Conservation (phyloP, 2,888 invertebrate genomes). For the Macrophya annulata region DNA sequence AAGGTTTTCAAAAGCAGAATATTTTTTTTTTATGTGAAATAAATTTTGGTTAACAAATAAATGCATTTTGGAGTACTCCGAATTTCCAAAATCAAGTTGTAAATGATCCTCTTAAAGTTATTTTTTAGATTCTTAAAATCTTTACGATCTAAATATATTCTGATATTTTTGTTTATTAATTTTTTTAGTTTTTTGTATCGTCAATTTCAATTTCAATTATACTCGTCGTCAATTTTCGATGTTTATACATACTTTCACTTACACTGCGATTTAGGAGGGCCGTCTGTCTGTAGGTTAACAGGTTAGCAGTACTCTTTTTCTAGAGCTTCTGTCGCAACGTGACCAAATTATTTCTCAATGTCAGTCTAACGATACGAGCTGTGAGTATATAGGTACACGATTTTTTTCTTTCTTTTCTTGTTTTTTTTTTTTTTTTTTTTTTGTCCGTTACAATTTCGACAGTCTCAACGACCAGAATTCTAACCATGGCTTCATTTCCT, state of each 20-base stretch:
- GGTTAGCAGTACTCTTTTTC: constrained; percentile 41
- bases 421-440: neutral
- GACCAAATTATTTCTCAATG: constrained; percentile 45
- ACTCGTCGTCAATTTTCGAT: constrained; percentile 1
- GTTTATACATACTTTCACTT: constrained; percentile 15
- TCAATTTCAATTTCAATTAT: neutral
- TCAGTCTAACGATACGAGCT: constrained; percentile 20
- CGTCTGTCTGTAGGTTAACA: constrained; percentile 11
- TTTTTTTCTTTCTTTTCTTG: neutral
- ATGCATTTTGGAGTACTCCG: no score
- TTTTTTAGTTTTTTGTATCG: neutral
- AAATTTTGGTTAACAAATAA: no score
- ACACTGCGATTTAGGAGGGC: neutral
- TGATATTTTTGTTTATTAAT: neutral
- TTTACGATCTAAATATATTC: no score
- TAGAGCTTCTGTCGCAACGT: constrained; percentile 43
- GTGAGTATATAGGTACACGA: neutral
- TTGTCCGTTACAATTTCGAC: constrained; percentile 1
- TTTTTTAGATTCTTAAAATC: no score
- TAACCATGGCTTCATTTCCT: constrained; percentile 1
- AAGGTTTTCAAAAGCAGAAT: no score
- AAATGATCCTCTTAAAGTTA: no score
- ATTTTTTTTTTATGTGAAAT: no score
- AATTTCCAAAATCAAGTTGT: no score
- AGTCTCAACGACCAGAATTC: neutral